These are phyloP conservation scores for Polyommatus iphigenia DNA, from an alignment of 2,888 invertebrate species.

Conservation along the genomic window DNA sequence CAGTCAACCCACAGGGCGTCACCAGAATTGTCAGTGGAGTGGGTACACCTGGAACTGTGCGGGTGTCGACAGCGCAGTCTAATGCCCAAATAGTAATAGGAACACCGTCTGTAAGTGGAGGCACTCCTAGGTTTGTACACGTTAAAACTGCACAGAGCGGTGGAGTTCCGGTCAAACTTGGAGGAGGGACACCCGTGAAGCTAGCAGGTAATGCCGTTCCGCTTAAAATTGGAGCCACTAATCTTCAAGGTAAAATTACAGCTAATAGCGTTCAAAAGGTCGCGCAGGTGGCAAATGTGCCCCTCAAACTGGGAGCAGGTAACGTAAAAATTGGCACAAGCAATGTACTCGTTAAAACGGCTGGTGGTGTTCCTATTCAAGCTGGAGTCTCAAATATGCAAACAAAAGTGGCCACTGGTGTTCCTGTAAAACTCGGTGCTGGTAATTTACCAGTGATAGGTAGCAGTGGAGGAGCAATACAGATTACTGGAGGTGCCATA, in stretches of 20 bases:
- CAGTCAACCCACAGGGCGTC: conserved; percentile 69
- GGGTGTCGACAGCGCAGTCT: conserved; percentile 67
- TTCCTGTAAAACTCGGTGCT: conserved; percentile 69
- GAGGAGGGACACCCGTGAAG: conserved; percentile 68
- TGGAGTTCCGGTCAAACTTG: conserved; percentile 64
- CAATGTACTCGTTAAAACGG: conserved; percentile 71
- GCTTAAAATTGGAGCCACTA: conserved; percentile 68
- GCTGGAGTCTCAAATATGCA: conserved; percentile 61
- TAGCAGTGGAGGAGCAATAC: conserved; percentile 62
- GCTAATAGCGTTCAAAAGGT: conserved; percentile 66
- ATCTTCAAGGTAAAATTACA: conserved; percentile 65
- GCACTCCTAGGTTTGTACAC: conserved; percentile 68
- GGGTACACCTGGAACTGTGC: conserved; percentile 59
- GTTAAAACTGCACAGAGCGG: conserved; percentile 60
- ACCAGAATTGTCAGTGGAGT: conserved; percentile 71
- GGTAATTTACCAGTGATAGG: conserved; percentile 65
- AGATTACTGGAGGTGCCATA: conserved; percentile 59
- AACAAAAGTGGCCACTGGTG: conserved; percentile 58
- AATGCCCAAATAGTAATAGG: conserved; percentile 66
- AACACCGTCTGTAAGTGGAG: conserved; percentile 54
- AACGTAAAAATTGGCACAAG: conserved; percentile 74
- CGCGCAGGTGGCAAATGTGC: conserved; percentile 53
- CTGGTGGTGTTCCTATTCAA: conserved; percentile 65
- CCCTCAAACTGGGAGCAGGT: conserved; percentile 68
- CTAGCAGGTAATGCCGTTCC: conserved; percentile 63